Conservation (phyloP, 2,113 vertebrate genomes). For the Pica pica region DNA sequence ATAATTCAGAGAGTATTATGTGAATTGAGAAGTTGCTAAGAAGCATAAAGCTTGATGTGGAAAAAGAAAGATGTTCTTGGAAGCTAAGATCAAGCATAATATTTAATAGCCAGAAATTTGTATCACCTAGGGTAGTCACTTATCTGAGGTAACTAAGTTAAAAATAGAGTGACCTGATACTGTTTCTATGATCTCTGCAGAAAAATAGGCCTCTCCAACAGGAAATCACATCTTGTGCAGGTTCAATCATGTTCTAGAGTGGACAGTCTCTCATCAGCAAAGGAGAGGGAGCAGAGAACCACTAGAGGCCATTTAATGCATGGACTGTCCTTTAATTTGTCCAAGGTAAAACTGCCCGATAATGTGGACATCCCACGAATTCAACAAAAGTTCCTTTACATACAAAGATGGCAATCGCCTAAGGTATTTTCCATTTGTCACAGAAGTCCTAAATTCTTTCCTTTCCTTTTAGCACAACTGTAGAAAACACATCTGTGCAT, state of each 20-base stretch:
- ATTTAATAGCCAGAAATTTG: background rate
- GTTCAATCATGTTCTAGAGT: background rate
- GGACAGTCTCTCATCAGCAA: background rate
- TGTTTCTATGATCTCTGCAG: background rate
- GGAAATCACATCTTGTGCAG: background rate
- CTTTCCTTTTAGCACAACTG: background rate
- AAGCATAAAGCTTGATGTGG: background rate
- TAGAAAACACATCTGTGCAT: background rate
- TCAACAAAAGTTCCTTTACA: background rate
- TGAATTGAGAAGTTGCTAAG: background rate
- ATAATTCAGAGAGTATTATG: background rate
- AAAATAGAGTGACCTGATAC: background rate
- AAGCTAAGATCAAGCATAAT: background rate
- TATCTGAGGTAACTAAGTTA: background rate
- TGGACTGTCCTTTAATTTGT: background rate
- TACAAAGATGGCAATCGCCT: background rate
- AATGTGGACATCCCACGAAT: background rate
- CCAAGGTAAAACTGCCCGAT: background rate
- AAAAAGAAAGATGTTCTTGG: background rate
- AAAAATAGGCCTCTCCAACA: background rate
- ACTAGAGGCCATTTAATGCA: background rate
- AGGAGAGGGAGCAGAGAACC: background rate
- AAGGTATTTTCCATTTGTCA: background rate
- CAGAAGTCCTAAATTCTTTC: background rate
- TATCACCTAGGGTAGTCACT: background rate